Evolutionary conservation across 2,113 vertebrate species (phyloP), one percentile per base, ranked within the genome.

Genomic region (Odontesthes bonariensis): DNA sequence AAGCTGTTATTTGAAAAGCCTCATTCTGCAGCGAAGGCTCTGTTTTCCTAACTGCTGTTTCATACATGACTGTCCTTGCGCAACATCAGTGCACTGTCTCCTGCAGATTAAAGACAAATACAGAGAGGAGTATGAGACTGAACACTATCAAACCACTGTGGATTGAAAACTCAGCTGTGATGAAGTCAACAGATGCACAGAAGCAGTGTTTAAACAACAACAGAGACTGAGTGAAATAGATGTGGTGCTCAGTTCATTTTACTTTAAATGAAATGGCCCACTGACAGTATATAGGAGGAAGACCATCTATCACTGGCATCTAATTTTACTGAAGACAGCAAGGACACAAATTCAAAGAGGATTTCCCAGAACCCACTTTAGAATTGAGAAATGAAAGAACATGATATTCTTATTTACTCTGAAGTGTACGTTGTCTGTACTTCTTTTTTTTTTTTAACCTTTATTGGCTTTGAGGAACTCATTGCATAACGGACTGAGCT

Each of bases 101-200:
- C 79, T 23, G 1, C 60, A 75, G 79, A 73, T 69, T 60, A 17
- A 20, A 72, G 8, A 47, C 17, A 53, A 42, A 58, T 14, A 33
- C 17, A 56, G 27, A 67, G 20, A n/a, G 6, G 20, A 13, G 38
- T 35, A 47, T 46, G 42, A 54, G 69, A 68, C 40, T 64, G 49
- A 61, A 58, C 10, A 6, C 22, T 16, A 0, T 51, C 22, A 75
- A 19, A 57, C 4, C 0, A 0, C 16, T 46, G 17, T 13, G 49
- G 62, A 72, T 79, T 79, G 33, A 64, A 16, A 74, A 71, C 86
- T 60, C 16, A 62, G 52, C 69, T 32, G 53, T 47, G 53, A 82
- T 75, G 5, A 67, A 70, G 46, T 53, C 67, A 40, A 65, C 56
- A 68, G 42, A 68, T 60, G 51, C 33, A 51, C 13, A 6, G 1